Evolutionary conservation across 2,797 vertebrate species (phyloP), one percentile per base, ranked within the genome.

Genomic region (Lates japonicus): DNA sequence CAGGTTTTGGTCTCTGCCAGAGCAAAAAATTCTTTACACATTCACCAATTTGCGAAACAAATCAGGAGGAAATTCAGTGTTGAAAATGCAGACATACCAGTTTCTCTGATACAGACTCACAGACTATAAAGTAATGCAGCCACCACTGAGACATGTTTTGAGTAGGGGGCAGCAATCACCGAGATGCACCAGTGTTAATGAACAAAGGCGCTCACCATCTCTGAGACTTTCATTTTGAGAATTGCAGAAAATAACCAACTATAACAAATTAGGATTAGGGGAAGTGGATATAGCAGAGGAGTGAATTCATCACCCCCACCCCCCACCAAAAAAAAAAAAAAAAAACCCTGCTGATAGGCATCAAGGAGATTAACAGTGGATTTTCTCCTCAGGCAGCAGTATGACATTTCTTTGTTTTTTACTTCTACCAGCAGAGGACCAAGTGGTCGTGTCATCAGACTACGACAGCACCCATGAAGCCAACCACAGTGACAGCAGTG

Each of bases 401-500:
- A 61, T 87, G 77, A 84, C 44, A 39, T 66, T 8, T 75, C 58
- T 79, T 73, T 86, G 44, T 76, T 64, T 79, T 65, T 48, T 31
- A 44, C 20, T 54, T 74, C 61, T 63, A 51, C 62, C 33, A 84
- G 77, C 81, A 95, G 98, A 99, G 75, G 98, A 99, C 74, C 93
- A 90, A 60, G 94, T 93, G 0, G 95, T 97, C 69, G 94, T 93
- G 87, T 98, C 97, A n/a, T 98, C 98, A 31, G 98, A 99, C 90
- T 98, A 97, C 2, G 98, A 96, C 92, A 95, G 95, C 91, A 95
- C 94, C 79, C 95, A 95, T 7, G 95, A 99, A 95, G 97, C 97
- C 90, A 98, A 98, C 93, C 97, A 98, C 95, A 98, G 98, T 11
- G 97, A 98, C 84, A 96, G 97, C 95, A 97, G 97, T 1, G 97